These are phyloP conservation scores for Watsonalla binaria DNA, from an alignment of 2,888 invertebrate species.

Conservation along the genomic window DNA sequence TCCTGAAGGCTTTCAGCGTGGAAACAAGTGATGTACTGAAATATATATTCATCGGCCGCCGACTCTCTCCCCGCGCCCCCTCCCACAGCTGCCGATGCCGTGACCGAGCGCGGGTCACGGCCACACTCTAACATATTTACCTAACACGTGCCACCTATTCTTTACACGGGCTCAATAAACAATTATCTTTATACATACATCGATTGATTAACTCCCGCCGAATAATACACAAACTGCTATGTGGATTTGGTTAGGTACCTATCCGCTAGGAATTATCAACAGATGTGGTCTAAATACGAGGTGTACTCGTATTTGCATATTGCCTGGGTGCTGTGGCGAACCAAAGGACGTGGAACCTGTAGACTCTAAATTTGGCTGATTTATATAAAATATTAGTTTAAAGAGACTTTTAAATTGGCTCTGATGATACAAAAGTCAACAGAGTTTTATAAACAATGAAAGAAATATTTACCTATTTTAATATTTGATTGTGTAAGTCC, in stretches of 20 bases:
- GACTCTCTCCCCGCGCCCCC: slow-evolving; percentile 22
- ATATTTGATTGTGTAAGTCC: slow-evolving; percentile 48
- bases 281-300: no score
- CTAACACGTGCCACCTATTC: slow-evolving; percentile 44
- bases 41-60: slow-evolving; percentile 26
- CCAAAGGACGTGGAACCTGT: no score
- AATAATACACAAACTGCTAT: background rate
- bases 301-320: no score
- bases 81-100: slow-evolving; percentile 11
- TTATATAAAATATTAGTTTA: no score
- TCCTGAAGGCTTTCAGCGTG: slow-evolving; percentile 25
- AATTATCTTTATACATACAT: no score
- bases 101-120: slow-evolving; percentile 73
- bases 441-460: slow-evolving; percentile 14
- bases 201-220: no score
- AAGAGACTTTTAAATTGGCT: background rate
- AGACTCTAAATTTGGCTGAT: no score
- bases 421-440: slow-evolving; percentile 1
- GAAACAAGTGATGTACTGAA: slow-evolving; percentile 32
- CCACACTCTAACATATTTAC: slow-evolving; percentile 59
- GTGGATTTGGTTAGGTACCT: background rate
- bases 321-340: no score
- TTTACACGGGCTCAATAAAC: slow-evolving; percentile 5
- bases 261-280: background rate
- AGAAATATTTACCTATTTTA: slow-evolving; percentile 26